Base-by-base conservation (phyloP, 2,113 vertebrate genomes). In the Polypterus senegalus region DNA sequence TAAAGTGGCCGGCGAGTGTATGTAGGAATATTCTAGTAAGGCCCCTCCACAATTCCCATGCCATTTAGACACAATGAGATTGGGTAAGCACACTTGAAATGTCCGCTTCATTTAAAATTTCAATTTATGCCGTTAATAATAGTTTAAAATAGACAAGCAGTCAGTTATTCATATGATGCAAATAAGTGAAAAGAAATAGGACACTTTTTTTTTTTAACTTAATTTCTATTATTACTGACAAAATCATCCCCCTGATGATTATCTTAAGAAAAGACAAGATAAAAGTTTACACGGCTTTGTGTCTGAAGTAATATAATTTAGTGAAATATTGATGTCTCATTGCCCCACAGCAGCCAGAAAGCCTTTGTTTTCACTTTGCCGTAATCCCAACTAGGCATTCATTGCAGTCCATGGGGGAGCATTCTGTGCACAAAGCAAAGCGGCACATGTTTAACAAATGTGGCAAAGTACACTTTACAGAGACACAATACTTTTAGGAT, bases 21-120 rank as follows among this genome's bases (percentile, higher is more conserved):
- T 27, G 27, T 27, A 27, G 27, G 27, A 27, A 27, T 82, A 82
- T 84, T 81, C 75, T 81, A 74, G 71, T 66, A 68, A 6, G 52
- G 67, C 49, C 6, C 49, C 6, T 9, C 49, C 9, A 9, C 49
- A 51, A 6, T 51, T 51, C 6, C 49, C 9, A 51, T 7, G 6
- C 49, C 49, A 51, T 6, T 51, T 51, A 7, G 6, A 51, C 49
- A 51, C 6, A 6, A 51, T 11, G 5, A 45, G 47, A 48, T 3
- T 49, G 43, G 27, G 27, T 27, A 27, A 27, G 27, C 27, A 27
- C 27, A 27, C 27, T 27, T 27, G 27, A 27, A 27, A 27, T 27
- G 27, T 27, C 27, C 27, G 27, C 27, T 27, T 27, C 27, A 27
- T 27, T 27, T 27, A 27, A 27, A 27, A 27, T 27, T 27, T 27